These are phyloP conservation scores for Geotria australis DNA, from an alignment of 2,797 vertebrate genomes.

Conservation along the genomic window DNA sequence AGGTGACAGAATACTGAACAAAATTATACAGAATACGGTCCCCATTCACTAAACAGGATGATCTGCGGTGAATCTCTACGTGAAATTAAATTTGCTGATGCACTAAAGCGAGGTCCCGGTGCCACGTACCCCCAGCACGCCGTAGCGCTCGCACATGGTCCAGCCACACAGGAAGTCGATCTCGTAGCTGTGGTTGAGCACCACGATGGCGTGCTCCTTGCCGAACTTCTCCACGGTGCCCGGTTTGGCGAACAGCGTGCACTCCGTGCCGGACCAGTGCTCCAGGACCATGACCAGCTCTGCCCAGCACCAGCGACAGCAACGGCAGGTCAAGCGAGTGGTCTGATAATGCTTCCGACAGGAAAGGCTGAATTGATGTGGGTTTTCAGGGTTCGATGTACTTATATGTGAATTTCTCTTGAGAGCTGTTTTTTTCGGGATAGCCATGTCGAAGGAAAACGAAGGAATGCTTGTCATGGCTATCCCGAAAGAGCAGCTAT, in stretches of 20 bases:
- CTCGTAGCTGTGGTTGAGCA: constrained; percentile 97
- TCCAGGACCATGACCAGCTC: constrained; percentile 94
- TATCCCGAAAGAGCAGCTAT: too few species aligned
- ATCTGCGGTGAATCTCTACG: too few species aligned
- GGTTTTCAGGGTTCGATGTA: too few species aligned
- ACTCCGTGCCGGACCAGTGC: constrained; percentile 92
- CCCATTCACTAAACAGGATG: too few species aligned
- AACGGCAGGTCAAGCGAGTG: background rate
- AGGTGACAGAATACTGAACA: too few species aligned
- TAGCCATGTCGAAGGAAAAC: background rate
- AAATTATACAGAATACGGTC: too few species aligned
- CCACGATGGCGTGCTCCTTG: constrained; percentile 73
- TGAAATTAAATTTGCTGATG: too few species aligned
- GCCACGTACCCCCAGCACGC: constrained; percentile 41
- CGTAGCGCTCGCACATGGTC: constrained; percentile 89
- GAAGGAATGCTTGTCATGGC: background rate
- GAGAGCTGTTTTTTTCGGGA: background rate
- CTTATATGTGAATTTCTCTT: too few species aligned
- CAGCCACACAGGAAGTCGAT: constrained; percentile 95
- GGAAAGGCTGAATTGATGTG: background rate
- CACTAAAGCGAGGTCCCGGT: too few species aligned
- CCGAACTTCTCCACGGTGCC: constrained; percentile 48
- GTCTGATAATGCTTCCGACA: background rate
- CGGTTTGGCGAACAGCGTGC: constrained; percentile 64
- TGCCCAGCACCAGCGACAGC: constrained; percentile 5